Evolutionary conservation across 2,888 invertebrate genomes (phyloP), one percentile per base, ranked within the genome.

Genomic region (Volucella bombylans): DNA sequence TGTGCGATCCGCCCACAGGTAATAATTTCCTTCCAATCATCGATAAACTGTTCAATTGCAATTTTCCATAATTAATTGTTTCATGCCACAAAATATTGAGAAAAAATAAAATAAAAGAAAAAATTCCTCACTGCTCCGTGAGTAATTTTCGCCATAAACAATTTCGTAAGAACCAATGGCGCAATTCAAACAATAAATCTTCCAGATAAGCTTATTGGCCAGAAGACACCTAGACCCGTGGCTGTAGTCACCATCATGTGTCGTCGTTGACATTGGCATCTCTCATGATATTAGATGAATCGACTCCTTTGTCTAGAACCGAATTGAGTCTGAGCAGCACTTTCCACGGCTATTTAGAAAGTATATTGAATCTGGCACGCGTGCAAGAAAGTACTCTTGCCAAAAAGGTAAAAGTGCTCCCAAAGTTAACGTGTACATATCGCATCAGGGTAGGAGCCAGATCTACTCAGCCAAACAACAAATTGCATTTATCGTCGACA

Each of bases 271-370:
- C 6, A 31, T 31, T 31, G 31, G 31, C 31, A 31, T 31, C 6
- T 31, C 31, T 6, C 31, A 31, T 0, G 31, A 4, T 6, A 31
- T 62, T 10, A 65, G 72, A 80, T 76, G 76, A 85, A 85, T 85
- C 71, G 61, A 55, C 49, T 80, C 55, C 49, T 71, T 80, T 68
- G 80, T 83, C 49, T 50, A 85, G 80, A 71, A 76, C 39, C 31
- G 57, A 76, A 59, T 79, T 68, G 43, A 41, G 41, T 38, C 38
- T 43, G 31, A 54, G 62, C 54, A 61, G 45, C 76, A 80, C 79
- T 69, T 78, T 78, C 76, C 67, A 65, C 61, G 10, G 57, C 41
- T 52, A 65, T 71, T 79, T 83, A 83, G 83, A 85, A 85, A 85
- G 83, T 80, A 31, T 41, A 57, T 59, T 64, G 52, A 74, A 64